Conservation (phyloP, 2,797 vertebrate species). For the Alfaro cultratus region DNA sequence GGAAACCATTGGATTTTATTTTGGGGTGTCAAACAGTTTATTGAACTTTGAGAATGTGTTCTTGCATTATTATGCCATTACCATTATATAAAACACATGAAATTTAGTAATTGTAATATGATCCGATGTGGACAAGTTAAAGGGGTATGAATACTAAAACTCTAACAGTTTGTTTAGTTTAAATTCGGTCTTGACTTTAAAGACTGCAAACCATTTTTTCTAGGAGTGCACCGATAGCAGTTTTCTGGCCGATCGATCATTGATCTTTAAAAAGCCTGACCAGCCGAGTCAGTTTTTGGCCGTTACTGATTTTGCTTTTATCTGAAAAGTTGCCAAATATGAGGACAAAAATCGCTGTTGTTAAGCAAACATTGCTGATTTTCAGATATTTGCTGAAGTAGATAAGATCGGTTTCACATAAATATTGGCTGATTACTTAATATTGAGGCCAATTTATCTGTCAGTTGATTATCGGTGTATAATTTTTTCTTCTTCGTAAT, state of each 20-base stretch:
- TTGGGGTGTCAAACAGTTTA: not conserved
- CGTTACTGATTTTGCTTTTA: no score
- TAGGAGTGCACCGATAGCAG: no score
- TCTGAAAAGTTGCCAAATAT: no score
- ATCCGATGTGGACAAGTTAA: not conserved
- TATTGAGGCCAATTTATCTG: not conserved
- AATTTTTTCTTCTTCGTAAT: not conserved
- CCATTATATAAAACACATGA: not conserved
- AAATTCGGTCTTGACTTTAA: slow-evolving; percentile 1
- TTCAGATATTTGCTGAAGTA: not conserved
- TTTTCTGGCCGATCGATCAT: no score
- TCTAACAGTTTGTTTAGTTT: not conserved
- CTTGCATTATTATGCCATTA: no score
- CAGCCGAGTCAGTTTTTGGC: no score
- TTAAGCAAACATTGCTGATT: not conserved
- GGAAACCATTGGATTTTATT: not conserved
- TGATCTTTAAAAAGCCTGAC: no score
- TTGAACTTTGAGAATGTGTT: no score
- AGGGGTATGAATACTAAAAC: not conserved
- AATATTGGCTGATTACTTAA: not conserved
- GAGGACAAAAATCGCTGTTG: no score
- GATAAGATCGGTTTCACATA: not conserved
- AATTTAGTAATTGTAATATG: not conserved
- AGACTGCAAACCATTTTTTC: not conserved
- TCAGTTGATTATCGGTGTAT: no score